These are phyloP conservation scores for Andrena chrysosceles DNA, from an alignment of 2,888 invertebrate species.

Conservation along the genomic window DNA sequence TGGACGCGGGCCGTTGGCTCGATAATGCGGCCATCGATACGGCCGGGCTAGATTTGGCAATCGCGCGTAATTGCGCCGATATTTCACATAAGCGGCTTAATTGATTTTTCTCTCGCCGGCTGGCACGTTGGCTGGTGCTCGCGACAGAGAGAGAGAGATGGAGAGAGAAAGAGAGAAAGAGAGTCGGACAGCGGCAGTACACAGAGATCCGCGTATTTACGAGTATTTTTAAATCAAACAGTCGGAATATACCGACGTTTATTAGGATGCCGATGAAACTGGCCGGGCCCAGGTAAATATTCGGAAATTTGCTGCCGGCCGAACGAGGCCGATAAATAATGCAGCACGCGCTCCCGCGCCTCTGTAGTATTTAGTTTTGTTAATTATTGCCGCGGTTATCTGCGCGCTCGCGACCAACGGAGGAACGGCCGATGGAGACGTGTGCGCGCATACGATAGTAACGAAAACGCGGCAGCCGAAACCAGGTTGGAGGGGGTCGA, in stretches of 20 bases:
- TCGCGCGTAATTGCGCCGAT: constrained; percentile 82
- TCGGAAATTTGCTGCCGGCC: constrained; percentile 70
- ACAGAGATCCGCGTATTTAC: constrained; percentile 65
- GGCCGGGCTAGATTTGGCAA: constrained; percentile 80
- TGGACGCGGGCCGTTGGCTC: constrained; percentile 55
- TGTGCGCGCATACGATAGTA: constrained; percentile 7
- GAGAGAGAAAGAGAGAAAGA: constrained; percentile 8
- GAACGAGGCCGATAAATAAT: constrained; percentile 67
- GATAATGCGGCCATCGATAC: constrained; percentile 81
- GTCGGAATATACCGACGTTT: constrained; percentile 74
- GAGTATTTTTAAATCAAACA: constrained; percentile 74
- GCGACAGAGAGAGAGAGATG: constrained; percentile 13
- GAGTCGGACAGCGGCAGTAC: constrained; percentile 3
- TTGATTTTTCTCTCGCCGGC: constrained; percentile 80
- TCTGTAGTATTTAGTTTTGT: constrained; percentile 65
- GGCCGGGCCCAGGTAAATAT: constrained; percentile 68
- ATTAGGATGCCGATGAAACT: constrained; percentile 75
- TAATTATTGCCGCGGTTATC: constrained; percentile 64
- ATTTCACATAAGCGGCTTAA: constrained; percentile 83
- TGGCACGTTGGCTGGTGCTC: constrained; percentile 7
- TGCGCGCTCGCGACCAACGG: constrained; percentile 21
- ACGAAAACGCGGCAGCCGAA: neutral
- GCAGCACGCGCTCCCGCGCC: constrained; percentile 38
- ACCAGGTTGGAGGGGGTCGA: neutral
- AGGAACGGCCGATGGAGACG: neutral